Conservation (phyloP, 2,888 invertebrate species). For the Tromatobia lineatoria region DNA sequence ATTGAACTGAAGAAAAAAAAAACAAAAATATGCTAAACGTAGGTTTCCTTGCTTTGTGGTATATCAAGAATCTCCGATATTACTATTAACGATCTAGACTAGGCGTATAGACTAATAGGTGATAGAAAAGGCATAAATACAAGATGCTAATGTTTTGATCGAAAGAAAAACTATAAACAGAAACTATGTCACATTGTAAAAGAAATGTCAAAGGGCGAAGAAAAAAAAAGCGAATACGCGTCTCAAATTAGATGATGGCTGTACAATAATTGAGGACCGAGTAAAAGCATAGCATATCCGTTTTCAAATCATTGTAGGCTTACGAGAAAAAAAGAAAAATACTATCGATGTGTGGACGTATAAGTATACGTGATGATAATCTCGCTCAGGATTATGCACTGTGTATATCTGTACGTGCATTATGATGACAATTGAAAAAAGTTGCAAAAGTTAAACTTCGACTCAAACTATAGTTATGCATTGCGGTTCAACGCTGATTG, state of each 20-base stretch:
- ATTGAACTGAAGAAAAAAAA: conserved; percentile 71
- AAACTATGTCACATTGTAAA: conserved; percentile 45
- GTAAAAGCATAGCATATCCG: conserved; percentile 78
- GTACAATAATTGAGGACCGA: conserved; percentile 78
- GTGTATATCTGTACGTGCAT: conserved; percentile 25
- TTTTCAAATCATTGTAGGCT: conserved; percentile 72
- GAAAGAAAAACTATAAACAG: conserved; percentile 53
- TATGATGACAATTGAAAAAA: conserved; percentile 30
- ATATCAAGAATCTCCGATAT: conserved; percentile 76
- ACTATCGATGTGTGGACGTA: conserved; percentile 46
- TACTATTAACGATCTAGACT: conserved; percentile 77
- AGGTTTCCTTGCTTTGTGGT: conserved; percentile 79
- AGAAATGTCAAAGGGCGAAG: conserved; percentile 44
- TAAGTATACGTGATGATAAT: conserved; percentile 51
- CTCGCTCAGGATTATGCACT: conserved; percentile 41
- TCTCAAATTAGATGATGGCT: conserved; percentile 73
- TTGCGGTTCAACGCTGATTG: conserved; percentile 37
- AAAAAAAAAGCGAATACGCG: conserved; percentile 46
- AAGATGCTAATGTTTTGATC: conserved; percentile 64
- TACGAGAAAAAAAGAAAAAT: conserved; percentile 33
- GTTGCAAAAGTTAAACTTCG: conserved; percentile 50
- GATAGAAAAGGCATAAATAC: conserved; percentile 72
- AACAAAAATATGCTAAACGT: conserved; percentile 76
- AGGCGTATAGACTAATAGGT: conserved; percentile 75
- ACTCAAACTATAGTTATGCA: conserved; percentile 58